Base-by-base conservation (phyloP, 2,888 invertebrate species). In the Campaea margaritaria region DNA sequence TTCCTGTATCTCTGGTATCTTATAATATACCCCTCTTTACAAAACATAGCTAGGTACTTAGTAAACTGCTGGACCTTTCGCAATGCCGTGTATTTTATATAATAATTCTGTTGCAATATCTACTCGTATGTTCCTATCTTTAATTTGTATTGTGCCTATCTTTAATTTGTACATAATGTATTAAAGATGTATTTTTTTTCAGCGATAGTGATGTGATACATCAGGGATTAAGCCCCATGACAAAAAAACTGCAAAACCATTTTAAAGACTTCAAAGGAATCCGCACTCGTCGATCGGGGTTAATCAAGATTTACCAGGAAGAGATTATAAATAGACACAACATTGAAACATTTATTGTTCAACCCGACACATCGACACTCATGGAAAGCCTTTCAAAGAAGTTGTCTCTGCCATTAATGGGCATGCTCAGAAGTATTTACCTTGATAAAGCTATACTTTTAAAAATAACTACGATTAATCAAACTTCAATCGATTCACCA, bases 271-370 rank as follows among this genome's bases (percentile, higher is more conserved):
- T 16, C 11, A 34, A 34, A 9, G 34, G 34, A 8, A 11, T 5
- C 2, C 34, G 4, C 8, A 3, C 7, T 9, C 11, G 1, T 34
- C 11, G 7, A 34, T 11, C 11, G n/a, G n/a, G n/a, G n/a, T n/a
- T n/a, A n/a, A n/a, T n/a, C 16, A 42, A 8, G 2, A 2, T 5
- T 16, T 9, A 42, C 10, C 10, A 42, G 3, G 42, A 16, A 42
- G 16, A 16, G 11, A 42, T 42, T 8, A 42, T 42, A 42, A 42
- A 42, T 16, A 42, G 42, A 42, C 16, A 16, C 42, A 42, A 42
- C 16, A 42, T 42, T 16, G 42, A 42, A 10, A 16, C 16, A 16
- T 16, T 14, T 14, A 42, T 42, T 16, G 10, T 16, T 42, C 15
- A 11, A 16, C 13, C 42, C 1, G 10, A 42, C 8, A 3, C 14